These are phyloP conservation scores for Brachymystax lenok DNA, from an alignment of 2,797 vertebrate genomes.

Conservation along the genomic window DNA sequence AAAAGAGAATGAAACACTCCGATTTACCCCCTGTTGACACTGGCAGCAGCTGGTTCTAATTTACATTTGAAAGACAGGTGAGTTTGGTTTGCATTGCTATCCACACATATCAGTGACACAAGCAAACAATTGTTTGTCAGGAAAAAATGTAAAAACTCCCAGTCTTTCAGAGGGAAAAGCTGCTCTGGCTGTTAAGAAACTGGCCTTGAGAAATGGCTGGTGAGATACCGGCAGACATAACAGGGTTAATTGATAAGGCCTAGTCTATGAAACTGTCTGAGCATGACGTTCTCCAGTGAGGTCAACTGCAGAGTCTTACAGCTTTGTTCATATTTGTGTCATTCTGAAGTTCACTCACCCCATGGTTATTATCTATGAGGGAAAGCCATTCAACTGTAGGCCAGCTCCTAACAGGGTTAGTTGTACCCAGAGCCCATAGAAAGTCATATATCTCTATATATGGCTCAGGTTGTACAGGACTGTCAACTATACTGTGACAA, in stretches of 20 bases:
- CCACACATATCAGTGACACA: constrained; percentile 66
- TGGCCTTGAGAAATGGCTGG: constrained; percentile 64
- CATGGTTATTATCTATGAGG: constrained; percentile 72
- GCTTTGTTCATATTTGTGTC: constrained; percentile 73
- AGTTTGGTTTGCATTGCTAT: constrained; percentile 69
- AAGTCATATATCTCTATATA: neutral
- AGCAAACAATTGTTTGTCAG: constrained; percentile 53
- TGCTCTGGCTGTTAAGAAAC: constrained; percentile 60
- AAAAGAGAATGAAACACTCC: constrained; percentile 49
- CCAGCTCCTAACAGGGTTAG: constrained; percentile 66
- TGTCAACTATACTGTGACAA: constrained; percentile 69
- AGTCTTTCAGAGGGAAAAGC: constrained; percentile 29
- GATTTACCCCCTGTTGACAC: constrained; percentile 37
- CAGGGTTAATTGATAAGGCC: constrained; percentile 69
- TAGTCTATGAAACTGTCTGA: constrained; percentile 62
- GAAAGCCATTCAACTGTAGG: constrained; percentile 9
- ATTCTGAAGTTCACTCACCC: constrained; percentile 67
- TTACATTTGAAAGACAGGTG: constrained; percentile 54
- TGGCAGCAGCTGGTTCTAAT: constrained; percentile 73
- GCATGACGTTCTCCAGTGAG: constrained; percentile 64
- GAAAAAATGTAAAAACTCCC: constrained; percentile 30
- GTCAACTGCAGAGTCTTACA: constrained; percentile 45
- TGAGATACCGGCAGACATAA: constrained; percentile 75
- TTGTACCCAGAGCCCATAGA: constrained; percentile 23
- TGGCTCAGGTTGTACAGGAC: constrained; percentile 32